Evolutionary conservation across 2,888 invertebrate genomes (phyloP).

Genomic region (Parascotia fuliginaria): DNA sequence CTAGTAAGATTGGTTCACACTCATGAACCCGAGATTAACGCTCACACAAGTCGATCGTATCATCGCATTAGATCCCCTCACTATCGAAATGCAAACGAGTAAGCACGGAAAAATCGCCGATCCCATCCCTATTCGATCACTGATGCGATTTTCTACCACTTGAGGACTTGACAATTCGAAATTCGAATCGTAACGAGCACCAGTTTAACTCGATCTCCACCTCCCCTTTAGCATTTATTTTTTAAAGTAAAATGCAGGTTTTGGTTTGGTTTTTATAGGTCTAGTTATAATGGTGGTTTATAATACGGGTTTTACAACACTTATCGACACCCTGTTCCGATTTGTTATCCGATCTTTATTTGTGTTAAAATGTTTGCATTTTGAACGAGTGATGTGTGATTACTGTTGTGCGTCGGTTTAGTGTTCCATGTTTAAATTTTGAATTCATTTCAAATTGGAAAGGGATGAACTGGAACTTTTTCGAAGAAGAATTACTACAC

Average conservation of each 20-base stretch:
- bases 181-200: conserved; percentile 48
- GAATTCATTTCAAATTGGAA: background rate
- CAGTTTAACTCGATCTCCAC: conserved; percentile 30
- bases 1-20: conserved; percentile 2
- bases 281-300: conserved; percentile 38
- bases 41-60: conserved; percentile 22
- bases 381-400: conserved; percentile 50
- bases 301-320: conserved; percentile 55
- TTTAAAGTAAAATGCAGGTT: conserved; percentile 5
- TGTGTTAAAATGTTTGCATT: conserved; percentile 60
- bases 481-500: no score
- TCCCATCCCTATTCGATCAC: conserved; percentile 48
- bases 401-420: conserved; percentile 21
- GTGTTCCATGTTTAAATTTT: background rate
- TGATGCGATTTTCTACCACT: conserved; percentile 78
- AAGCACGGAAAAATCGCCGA: conserved; percentile 31
- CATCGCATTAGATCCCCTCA: conserved; percentile 45
- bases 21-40: conserved; percentile 8
- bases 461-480: background rate
- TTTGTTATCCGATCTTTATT: conserved; percentile 54
- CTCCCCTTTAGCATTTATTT: conserved; percentile 1
- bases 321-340: conserved; percentile 54
- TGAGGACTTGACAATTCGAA: conserved; percentile 65
- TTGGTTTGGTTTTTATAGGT: conserved; percentile 3
- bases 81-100: conserved; percentile 48